These are phyloP conservation scores for roundworm (Caenorhabditis elegans) DNA, from an alignment of 1,140 invertebrate genomes.

Conservation along the genomic window WBcel235 BX284606.5:4686001-4686500, in stretches of 20 bases:
- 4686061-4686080: background rate
- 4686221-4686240: background rate
- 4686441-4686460: no score
- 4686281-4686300: no score
- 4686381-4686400: background rate
- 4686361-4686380: background rate
- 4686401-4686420: background rate
- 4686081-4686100: background rate
- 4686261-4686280: background rate
- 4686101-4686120: background rate
- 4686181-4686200: conserved; percentile 19
- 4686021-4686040: background rate
- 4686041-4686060: background rate
- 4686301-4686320: no score
- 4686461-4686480: no score
- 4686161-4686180: conserved; percentile 31
- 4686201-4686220: conserved; percentile 10
- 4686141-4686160: background rate
- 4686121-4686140: background rate
- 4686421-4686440: background rate
- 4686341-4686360: background rate
- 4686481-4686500: no score
- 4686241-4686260: background rate
- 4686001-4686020: no score
- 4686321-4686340: conserved; percentile 15